phyloP scores from a whole-genome alignment of 2,113 vertebrate genomes.

The Dinomys branickii region DNA sequence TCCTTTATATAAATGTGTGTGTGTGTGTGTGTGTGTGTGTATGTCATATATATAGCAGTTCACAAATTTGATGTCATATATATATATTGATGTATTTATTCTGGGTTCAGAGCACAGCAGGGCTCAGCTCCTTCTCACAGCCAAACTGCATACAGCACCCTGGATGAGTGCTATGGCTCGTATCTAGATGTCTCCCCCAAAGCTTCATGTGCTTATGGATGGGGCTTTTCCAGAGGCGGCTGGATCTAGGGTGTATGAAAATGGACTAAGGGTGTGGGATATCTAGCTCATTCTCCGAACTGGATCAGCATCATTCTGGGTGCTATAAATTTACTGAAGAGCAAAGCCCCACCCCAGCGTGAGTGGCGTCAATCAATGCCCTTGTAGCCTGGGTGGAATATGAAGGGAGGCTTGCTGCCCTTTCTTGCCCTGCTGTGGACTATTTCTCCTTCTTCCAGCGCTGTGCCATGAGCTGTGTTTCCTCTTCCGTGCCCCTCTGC shows the following conservation, averaged over 20 bases:
- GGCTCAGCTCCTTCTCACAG: neutral
- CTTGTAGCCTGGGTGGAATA: neutral
- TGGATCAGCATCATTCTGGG: neutral
- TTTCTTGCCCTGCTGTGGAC: neutral
- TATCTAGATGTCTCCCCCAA: neutral
- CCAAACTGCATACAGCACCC: neutral
- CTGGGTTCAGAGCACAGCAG: neutral
- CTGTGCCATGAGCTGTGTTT: neutral
- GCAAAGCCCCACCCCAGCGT: neutral
- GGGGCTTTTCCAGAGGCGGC: neutral
- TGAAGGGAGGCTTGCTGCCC: neutral
- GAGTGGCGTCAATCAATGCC: neutral
- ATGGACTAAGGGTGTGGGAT: neutral
- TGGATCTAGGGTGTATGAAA: neutral
- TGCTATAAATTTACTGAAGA: neutral
- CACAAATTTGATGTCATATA: neutral
- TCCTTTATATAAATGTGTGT: neutral
- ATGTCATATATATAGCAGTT: too few species aligned
- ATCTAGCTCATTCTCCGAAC: neutral
- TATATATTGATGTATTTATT: neutral
- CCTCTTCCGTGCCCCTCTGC: neutral
- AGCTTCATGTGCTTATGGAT: neutral
- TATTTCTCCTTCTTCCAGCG: neutral
- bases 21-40: too few species aligned
- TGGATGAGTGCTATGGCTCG: neutral